Percentiles rank a stretch among this genome's conserved stretches.
phyloP scores from a whole-genome alignment of 2,888 invertebrate genomes.

The Plusia festucae region DNA sequence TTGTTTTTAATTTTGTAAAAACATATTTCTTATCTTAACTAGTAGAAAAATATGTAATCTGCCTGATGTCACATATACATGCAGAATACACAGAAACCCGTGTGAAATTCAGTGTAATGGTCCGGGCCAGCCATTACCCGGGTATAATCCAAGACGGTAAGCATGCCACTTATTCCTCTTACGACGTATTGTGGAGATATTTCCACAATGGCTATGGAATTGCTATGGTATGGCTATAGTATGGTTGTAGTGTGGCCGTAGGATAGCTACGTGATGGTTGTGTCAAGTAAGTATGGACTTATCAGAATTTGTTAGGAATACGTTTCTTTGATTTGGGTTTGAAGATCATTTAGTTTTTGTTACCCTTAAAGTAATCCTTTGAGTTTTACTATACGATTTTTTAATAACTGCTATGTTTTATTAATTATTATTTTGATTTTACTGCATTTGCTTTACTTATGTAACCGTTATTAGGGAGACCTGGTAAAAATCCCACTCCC shows the following conservation, averaged over 20 bases:
- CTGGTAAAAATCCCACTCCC: too few relatives aligned
- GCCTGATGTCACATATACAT: slow-evolving; percentile 1
- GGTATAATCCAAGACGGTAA: slow-evolving; percentile 64
- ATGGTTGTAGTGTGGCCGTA: not conserved
- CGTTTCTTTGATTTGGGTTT: slow-evolving; percentile 24
- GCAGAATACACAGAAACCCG: slow-evolving; percentile 27
- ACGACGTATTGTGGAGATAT: slow-evolving; percentile 61
- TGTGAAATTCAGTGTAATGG: slow-evolving; percentile 58
- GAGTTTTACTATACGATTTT: too few relatives aligned
- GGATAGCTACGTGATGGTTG: slow-evolving; percentile 48
- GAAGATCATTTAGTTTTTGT: too few relatives aligned
- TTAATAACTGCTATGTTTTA: too few relatives aligned
- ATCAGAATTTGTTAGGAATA: slow-evolving; percentile 45
- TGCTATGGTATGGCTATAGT: not conserved
- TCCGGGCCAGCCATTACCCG: slow-evolving; percentile 56
- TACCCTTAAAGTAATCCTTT: too few relatives aligned
- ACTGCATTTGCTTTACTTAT: too few relatives aligned
- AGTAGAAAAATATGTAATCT: slow-evolving; percentile 10
- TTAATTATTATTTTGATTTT: too few relatives aligned
- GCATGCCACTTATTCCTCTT: slow-evolving; percentile 63
- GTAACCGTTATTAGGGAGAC: too few relatives aligned
- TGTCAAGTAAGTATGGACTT: slow-evolving; percentile 54
- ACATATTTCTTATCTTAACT: too few relatives aligned
- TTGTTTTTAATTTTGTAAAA: too few relatives aligned
- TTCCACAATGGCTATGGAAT: slow-evolving; percentile 54